Evolutionary conservation across 2,888 invertebrate species (phyloP).

Genomic region (Lissonota sp.): DNA sequence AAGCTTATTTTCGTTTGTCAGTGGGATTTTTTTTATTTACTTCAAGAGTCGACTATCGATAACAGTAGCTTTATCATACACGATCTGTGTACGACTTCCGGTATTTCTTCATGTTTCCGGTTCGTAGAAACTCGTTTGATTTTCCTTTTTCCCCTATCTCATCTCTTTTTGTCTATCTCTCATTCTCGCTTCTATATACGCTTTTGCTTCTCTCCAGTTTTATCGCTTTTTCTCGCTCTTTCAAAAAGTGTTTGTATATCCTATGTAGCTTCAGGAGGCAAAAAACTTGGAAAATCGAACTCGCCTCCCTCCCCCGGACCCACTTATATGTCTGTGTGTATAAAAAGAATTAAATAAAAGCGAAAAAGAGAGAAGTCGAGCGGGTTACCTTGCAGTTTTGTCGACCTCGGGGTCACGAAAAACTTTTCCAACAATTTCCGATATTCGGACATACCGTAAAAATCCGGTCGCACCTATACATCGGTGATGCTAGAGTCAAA

Average conservation of each 20-base stretch:
- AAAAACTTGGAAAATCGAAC: conserved; percentile 59
- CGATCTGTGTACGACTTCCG: conserved; percentile 19
- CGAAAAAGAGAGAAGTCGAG: conserved; percentile 10
- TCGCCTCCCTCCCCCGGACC: conserved; percentile 55
- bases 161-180: neutral
- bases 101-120: conserved; percentile 26
- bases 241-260: neutral
- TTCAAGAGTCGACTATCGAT: neutral
- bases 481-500: neutral
- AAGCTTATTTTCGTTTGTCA: neutral
- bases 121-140: conserved; percentile 3
- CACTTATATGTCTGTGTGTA: conserved; percentile 25
- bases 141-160: conserved; percentile 25
- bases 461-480: conserved; percentile 30
- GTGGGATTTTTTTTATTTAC: neutral
- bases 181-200: conserved; percentile 19
- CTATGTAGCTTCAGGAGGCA: neutral
- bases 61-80: neutral
- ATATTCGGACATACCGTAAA: conserved; percentile 61
- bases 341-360: neutral
- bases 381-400: conserved; percentile 49
- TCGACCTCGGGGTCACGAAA: conserved; percentile 42
- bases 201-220: neutral
- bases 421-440: conserved; percentile 67
- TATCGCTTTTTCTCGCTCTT: neutral